phyloP scores from a whole-genome alignment of 64 coral and sea anemone genomes.

The Stichodactyla mertensii region DNA sequence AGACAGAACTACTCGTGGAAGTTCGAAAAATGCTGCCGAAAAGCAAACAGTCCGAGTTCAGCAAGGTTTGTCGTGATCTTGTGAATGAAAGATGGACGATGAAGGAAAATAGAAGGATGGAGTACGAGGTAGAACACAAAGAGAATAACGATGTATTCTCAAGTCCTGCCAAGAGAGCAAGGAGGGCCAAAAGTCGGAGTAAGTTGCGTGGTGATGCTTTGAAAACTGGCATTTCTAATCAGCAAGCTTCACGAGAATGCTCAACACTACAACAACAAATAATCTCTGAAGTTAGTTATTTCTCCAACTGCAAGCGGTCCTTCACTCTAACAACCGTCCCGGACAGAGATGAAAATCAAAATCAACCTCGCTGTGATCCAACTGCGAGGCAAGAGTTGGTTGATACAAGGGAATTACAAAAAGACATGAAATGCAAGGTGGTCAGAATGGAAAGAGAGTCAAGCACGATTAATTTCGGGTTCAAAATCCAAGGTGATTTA shows the following conservation, averaged over 20 bases:
- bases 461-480: conserved; percentile 39
- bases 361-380: neutral
- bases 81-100: conserved; percentile 25
- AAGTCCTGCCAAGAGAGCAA: conserved; percentile 32
- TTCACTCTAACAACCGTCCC: neutral
- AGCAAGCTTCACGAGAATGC: neutral
- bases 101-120: neutral
- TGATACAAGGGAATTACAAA: neutral
- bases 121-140: neutral
- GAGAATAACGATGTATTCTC: neutral
- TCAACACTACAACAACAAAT: neutral
- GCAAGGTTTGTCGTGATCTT: conserved; percentile 33
- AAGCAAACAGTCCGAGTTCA: conserved; percentile 46
- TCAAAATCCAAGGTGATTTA: conserved; percentile 36
- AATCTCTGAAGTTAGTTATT: neutral
- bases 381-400: neutral
- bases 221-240: neutral
- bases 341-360: neutral
- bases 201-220: conserved; percentile 1
- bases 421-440: neutral
- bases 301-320: neutral
- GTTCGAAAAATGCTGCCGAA: conserved; percentile 44
- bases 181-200: neutral
- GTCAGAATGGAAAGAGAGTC: conserved; percentile 52
- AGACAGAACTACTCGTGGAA: conserved; percentile 43